Base-by-base conservation (phyloP, 2,797 vertebrate genomes). In the Eupleurogrammus muticus region DNA sequence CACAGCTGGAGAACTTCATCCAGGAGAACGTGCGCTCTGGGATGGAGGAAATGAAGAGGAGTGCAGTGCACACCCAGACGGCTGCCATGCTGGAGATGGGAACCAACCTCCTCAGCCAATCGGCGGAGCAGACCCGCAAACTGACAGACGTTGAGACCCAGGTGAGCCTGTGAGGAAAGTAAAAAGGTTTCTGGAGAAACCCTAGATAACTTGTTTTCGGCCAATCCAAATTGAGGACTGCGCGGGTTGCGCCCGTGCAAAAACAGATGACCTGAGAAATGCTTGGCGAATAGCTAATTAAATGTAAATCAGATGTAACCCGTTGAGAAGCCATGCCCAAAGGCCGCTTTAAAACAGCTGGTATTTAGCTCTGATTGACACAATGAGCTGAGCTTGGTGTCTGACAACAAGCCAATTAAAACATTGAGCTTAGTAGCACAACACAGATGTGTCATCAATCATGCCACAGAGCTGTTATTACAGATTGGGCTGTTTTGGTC, bases 1-100 rank as follows among this genome's bases (percentile, higher is more conserved):
- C 82, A 66, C 90, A 95, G 95, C 86, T 95, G 86, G 93, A 95
- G 86, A 94, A 73, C 85, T 95, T 91, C 86, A 93, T 95, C 77
- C 94, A 95, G 68, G 94, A 94, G 60, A 95, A 93, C 0, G 83
- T 94, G 52, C 92, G 90, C 68, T 90, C 85, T 1, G 94, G 93
- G 79, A 91, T 93, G 81, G 91, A 92, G 73, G 91, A 94, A 83
- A 92, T 90, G 67, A 93, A 93, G 61, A 75, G 81, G 55, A 92
- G 88, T 8, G 75, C 82, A 0, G 92, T 93, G 20, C 93, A 94
- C 83, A 94, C 90, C 24, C 93, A 95, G 87, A 94, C 93, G 3
- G 94, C 91, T 3, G 90, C 89, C 73, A 94, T 95, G 92, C 66
- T 95, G 53, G 93, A 95, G 84, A 94, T 94, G 72, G 94, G 94